These are phyloP conservation scores for Macrosteles quadrilineatus DNA, from an alignment of 1,140 invertebrate genomes.

Conservation along the genomic window DNA sequence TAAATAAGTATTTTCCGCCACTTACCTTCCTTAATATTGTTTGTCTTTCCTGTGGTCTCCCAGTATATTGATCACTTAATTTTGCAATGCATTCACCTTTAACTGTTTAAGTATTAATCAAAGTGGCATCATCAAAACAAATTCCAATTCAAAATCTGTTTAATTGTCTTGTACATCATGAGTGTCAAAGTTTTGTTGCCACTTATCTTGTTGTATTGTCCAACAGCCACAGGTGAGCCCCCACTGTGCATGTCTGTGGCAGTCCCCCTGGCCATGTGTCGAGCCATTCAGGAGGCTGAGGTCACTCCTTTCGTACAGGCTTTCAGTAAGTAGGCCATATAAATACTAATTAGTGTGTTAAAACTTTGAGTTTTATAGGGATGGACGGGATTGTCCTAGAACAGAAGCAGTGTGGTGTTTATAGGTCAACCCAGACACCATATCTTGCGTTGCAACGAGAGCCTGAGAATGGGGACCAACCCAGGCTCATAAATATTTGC, in stretches of 20 bases:
- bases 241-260: conserved; percentile 67
- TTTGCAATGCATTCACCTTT: too few relatives aligned
- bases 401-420: background rate
- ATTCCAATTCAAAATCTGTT: too few relatives aligned
- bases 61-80: too few relatives aligned
- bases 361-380: background rate
- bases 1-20: too few relatives aligned
- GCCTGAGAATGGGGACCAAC: background rate
- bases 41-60: too few relatives aligned
- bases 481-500: background rate
- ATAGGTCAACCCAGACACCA: background rate
- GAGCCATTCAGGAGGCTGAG: conserved; percentile 66
- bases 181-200: too few relatives aligned
- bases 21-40: too few relatives aligned
- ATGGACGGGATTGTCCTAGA: background rate
- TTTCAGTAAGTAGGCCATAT: conserved; percentile 45
- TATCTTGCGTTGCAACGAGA: background rate
- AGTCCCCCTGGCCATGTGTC: conserved; percentile 69
- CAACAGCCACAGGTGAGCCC: conserved; percentile 76
- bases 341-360: background rate
- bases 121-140: too few relatives aligned
- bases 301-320: conserved; percentile 50
- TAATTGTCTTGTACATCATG: too few relatives aligned
- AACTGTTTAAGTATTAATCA: too few relatives aligned
- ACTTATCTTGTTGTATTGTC: too few relatives aligned